These are phyloP conservation scores for Puma concolor DNA, from an alignment of 2,113 vertebrate genomes.

Conservation along the genomic window DNA sequence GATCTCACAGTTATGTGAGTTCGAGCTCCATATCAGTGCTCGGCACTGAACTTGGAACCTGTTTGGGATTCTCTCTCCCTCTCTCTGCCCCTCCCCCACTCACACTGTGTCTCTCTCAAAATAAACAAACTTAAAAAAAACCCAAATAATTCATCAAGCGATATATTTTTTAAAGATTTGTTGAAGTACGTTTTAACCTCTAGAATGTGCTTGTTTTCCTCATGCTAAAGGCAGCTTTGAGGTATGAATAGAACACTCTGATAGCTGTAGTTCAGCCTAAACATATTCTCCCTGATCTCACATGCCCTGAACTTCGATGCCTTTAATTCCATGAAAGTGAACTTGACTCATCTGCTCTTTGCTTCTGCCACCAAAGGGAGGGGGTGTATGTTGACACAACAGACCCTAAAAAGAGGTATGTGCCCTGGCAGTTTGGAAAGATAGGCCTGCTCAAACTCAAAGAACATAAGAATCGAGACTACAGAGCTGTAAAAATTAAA, in stretches of 20 bases:
- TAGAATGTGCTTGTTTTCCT: conserved; percentile 6
- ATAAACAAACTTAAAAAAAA: neutral
- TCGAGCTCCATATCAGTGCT: no score
- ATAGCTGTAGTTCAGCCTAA: neutral
- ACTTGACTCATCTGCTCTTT: neutral
- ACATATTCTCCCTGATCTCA: neutral
- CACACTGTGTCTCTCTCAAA: no score
- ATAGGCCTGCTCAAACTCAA: neutral
- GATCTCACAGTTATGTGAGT: no score
- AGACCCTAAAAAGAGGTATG: neutral
- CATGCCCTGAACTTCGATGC: neutral
- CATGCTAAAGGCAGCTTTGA: neutral
- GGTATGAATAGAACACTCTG: neutral
- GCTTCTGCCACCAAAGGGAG: neutral
- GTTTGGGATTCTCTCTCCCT: no score
- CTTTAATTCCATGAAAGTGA: conserved; percentile 20
- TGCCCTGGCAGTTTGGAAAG: neutral
- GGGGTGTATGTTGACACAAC: no score
- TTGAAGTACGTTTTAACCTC: neutral
- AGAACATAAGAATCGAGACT: neutral
- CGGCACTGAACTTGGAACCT: no score
- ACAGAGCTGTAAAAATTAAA: neutral
- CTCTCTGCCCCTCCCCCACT: no score
- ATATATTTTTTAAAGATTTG: neutral
- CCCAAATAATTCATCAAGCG: neutral